Base-by-base conservation (phyloP, 2,797 vertebrate genomes). In the Hapalemur alaotrensis region DNA sequence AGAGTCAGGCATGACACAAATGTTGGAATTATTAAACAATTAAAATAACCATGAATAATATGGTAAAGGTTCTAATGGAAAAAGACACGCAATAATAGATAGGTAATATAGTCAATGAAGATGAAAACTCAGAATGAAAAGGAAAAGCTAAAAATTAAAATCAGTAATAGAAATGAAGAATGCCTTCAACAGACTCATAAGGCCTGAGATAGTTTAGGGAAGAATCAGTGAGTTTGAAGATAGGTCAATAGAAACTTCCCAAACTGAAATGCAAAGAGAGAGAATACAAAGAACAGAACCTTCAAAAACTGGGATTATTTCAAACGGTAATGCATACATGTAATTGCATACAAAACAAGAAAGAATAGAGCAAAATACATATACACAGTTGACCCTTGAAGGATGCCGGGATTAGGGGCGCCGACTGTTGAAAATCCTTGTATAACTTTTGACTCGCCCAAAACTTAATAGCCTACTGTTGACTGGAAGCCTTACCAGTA, bases 231-330 rank as follows among this genome's bases (percentile, higher is more conserved):
- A 52, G 63, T 67, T 78, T 85, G 35, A 70, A 88, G n/a, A 22
- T 54, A 57, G 13, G 23, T 41, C 57, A 84, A 17, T 25, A 91
- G 87, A 83, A 91, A 87, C 32, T 41, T 85, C 46, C 67, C 80
- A 92, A 57, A 86, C 8, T 73, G 30, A 97, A 80, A 92, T 87
- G 48, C 13, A 57, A 67, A 86, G n/a, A 86, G 35, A 86, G 35
- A 86, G n/a, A 67, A 20, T 10, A 79, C 35, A 48, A 59, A 73
- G 65, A 85, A 23, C n/a, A 59, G 25, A 75, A 43, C 23, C 73
- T 70, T 14, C 10, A 25, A 59, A 91, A 91, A 69, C 20, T n/a
- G 35, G 48, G 38, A 52, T 72, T 13, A 43, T 82, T 95, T 89
- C 22, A 32, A 82, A 95, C 78, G 48, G 2, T 67, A 5, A 52